These are phyloP conservation scores for Zoanthus sociatus DNA, from an alignment of 92 coral and sea anemone genomes.

Conservation along the genomic window DNA sequence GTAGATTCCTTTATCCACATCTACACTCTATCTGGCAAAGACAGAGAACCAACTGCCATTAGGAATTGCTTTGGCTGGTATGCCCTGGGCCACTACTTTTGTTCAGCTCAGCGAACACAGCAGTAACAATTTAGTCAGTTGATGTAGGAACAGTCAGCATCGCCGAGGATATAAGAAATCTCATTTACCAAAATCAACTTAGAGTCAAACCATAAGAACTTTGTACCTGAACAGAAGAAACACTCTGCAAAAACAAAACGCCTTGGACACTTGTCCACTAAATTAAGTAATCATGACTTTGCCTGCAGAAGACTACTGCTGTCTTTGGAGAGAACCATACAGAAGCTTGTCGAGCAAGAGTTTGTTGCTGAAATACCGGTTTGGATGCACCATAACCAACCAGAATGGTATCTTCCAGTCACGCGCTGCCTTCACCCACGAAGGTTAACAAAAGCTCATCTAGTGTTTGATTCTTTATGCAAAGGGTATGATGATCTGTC, in stretches of 20 bases:
- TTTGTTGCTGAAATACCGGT: conserved; percentile 56
- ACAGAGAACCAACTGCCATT: conserved; percentile 63
- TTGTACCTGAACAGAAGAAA: conserved; percentile 55
- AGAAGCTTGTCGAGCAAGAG: conserved; percentile 54
- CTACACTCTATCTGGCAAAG: conserved; percentile 23
- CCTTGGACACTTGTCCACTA: conserved; percentile 61
- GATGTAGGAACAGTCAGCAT: conserved; percentile 45
- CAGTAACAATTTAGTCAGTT: conserved; percentile 17
- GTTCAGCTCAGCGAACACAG: background rate
- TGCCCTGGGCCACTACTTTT: conserved; percentile 55
- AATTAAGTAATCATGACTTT: conserved; percentile 54
- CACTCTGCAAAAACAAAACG: conserved; percentile 56
- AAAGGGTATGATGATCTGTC: conserved; percentile 45
- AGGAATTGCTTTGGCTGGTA: conserved; percentile 59
- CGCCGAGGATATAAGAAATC: conserved; percentile 31
- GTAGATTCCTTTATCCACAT: conserved; percentile 67
- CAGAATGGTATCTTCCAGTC: conserved; percentile 73
- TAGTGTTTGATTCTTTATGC: conserved; percentile 42
- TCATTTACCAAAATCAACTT: conserved; percentile 39
- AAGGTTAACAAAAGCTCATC: conserved; percentile 48
- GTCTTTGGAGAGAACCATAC: conserved; percentile 51
- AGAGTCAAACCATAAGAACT: conserved; percentile 65
- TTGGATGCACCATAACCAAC: conserved; percentile 48
- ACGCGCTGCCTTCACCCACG: conserved; percentile 73
- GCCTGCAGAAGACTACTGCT: conserved; percentile 60